phyloP scores from a whole-genome alignment of 2,113 vertebrate species.

The Probosciger aterrimus region DNA sequence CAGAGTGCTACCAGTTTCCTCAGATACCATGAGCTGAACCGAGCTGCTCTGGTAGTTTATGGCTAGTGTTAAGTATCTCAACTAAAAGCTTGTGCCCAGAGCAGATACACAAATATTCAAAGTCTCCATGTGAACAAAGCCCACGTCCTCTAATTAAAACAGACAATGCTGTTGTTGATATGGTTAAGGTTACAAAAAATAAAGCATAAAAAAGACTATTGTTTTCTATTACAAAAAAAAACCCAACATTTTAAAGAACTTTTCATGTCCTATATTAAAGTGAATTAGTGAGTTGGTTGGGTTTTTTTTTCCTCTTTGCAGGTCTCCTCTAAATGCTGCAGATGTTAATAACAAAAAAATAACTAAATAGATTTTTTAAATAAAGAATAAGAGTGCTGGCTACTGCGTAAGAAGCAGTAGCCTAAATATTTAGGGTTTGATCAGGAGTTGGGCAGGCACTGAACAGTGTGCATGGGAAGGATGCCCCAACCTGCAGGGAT shows the following conservation, averaged over 20 bases:
- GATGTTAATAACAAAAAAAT: background rate
- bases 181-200: background rate
- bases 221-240: background rate
- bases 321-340: background rate
- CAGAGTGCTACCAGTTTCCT: background rate
- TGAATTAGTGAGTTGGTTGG: background rate
- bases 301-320: accelerated
- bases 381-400: background rate
- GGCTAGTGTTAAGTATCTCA: background rate
- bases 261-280: background rate
- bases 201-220: background rate
- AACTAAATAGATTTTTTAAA: background rate
- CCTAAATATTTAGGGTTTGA: background rate
- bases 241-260: background rate
- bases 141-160: background rate
- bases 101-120: background rate
- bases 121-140: background rate
- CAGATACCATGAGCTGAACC: background rate
- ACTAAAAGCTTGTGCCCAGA: background rate
- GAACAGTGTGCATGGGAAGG: background rate
- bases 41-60: background rate
- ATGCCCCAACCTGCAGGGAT: background rate
- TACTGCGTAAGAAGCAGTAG: background rate
- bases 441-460: background rate
- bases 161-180: background rate